phyloP scores from a whole-genome alignment of 2,888 invertebrate species.

The Drosophila mimica region DNA sequence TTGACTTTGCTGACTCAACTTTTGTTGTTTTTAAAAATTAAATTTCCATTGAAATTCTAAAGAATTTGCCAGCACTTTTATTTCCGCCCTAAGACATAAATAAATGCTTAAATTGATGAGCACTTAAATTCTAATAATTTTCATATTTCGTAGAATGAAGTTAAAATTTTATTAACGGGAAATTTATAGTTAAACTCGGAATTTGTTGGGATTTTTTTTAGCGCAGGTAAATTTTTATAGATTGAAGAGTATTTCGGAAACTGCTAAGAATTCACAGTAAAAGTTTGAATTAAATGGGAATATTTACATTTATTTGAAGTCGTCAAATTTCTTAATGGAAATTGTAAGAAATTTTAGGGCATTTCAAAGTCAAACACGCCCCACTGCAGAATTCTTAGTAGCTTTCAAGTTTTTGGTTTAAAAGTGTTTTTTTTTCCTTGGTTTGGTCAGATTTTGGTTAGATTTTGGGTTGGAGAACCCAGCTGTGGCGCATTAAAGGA shows the following conservation, averaged over 20 bases:
- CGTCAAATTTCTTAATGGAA: not conserved
- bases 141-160: not conserved
- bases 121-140: not conserved
- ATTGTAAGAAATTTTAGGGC: constrained; percentile 3
- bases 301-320: not conserved
- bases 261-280: not conserved
- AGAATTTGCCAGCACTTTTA: not conserved
- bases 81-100: not conserved
- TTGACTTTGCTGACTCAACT: not conserved
- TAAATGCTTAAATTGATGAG: not conserved
- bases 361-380: constrained; percentile 2
- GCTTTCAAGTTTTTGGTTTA: constrained; percentile 24
- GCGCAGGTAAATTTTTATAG: too few species aligned
- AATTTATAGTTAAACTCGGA: not conserved
- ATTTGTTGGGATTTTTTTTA: not conserved
- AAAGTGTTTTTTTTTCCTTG: constrained; percentile 25
- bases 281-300: not conserved
- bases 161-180: not conserved
- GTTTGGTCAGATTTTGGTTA: constrained; percentile 40
- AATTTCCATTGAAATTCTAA: not conserved
- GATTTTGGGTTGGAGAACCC: constrained; percentile 37
- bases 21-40: not conserved
- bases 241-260: too few species aligned
- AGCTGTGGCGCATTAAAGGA: constrained; percentile 75
- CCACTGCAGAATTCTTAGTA: not conserved